phyloP scores from a whole-genome alignment of 2,113 vertebrate species.

The Zosterops lateralis region DNA sequence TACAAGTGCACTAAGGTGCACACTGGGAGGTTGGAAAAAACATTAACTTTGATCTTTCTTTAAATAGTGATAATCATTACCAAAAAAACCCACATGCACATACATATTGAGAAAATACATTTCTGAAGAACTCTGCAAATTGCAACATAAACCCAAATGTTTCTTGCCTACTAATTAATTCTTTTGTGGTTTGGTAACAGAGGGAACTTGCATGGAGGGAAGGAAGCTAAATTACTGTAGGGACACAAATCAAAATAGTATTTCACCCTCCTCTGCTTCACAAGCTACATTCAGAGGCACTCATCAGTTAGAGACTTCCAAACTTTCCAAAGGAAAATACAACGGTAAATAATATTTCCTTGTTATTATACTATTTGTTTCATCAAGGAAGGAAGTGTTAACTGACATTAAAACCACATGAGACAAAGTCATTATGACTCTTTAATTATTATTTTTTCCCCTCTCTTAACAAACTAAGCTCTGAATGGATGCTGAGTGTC shows the following conservation, averaged over 20 bases:
- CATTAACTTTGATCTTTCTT: not conserved
- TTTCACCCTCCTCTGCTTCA: not conserved
- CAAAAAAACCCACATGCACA: not conserved
- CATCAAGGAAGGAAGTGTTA: conserved; percentile 1
- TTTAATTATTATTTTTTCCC: not conserved
- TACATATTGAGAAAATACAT: not conserved
- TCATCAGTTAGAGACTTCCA: not conserved
- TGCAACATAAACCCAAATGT: not conserved
- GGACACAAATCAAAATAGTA: not conserved
- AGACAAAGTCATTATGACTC: not conserved
- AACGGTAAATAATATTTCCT: not conserved
- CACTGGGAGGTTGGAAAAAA: not conserved
- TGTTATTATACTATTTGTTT: not conserved
- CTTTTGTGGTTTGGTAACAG: conserved; percentile 6
- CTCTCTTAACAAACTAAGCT: not conserved
- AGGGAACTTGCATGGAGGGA: not conserved
- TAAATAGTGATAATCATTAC: not conserved
- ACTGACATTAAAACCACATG: not conserved
- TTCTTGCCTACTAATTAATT: conserved; percentile 20
- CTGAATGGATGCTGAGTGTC: not conserved
- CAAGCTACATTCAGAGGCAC: not conserved
- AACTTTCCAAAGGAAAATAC: conserved; percentile 12
- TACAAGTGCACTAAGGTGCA: not conserved
- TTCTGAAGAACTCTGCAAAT: not conserved
- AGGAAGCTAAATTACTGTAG: not conserved